phyloP scores from a whole-genome alignment of 2,113 vertebrate genomes.

The Pterocles burchelli region DNA sequence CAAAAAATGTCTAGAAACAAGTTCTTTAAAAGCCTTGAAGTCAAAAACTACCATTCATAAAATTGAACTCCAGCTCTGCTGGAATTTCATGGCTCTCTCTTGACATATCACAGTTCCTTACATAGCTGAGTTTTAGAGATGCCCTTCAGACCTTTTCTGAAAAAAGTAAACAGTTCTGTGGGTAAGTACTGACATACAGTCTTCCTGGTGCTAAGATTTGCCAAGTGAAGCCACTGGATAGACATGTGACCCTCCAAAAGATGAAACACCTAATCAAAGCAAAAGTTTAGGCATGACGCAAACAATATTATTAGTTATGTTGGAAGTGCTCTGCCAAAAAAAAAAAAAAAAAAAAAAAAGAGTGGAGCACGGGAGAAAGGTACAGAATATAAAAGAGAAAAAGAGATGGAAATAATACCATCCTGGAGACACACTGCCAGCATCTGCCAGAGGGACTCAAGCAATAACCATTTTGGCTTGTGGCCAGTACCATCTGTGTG shows the following conservation, averaged over 20 bases:
- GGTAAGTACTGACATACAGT: slow-evolving; percentile 36
- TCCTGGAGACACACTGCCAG: slow-evolving; percentile 62
- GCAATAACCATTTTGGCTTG: slow-evolving; percentile 62
- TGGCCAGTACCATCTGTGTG: slow-evolving; percentile 72
- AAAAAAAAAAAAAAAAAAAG: slow-evolving; percentile 48
- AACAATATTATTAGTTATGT: slow-evolving; percentile 56
- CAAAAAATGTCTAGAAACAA: background rate
- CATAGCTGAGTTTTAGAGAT: slow-evolving; percentile 19
- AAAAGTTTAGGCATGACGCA: slow-evolving; percentile 58
- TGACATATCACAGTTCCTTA: slow-evolving; percentile 29
- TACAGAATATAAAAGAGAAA: background rate
- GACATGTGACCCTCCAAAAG: slow-evolving; percentile 46
- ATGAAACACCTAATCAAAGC: slow-evolving; percentile 48
- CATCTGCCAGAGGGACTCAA: slow-evolving; percentile 65
- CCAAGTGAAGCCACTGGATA: slow-evolving; percentile 20
- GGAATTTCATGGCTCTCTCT: slow-evolving; percentile 41
- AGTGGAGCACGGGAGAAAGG: slow-evolving; percentile 4
- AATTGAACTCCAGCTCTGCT: slow-evolving; percentile 45
- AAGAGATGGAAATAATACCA: slow-evolving; percentile 28
- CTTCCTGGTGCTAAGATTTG: slow-evolving; percentile 48
- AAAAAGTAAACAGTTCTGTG: slow-evolving; percentile 40
- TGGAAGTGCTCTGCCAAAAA: slow-evolving; percentile 38
- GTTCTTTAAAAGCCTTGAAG: background rate
- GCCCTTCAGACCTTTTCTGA: slow-evolving; percentile 37
- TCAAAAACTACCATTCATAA: background rate